These are phyloP conservation scores for Ailuropoda melanoleuca DNA, from an alignment of 2,113 vertebrate species.

Conservation along the genomic window DNA sequence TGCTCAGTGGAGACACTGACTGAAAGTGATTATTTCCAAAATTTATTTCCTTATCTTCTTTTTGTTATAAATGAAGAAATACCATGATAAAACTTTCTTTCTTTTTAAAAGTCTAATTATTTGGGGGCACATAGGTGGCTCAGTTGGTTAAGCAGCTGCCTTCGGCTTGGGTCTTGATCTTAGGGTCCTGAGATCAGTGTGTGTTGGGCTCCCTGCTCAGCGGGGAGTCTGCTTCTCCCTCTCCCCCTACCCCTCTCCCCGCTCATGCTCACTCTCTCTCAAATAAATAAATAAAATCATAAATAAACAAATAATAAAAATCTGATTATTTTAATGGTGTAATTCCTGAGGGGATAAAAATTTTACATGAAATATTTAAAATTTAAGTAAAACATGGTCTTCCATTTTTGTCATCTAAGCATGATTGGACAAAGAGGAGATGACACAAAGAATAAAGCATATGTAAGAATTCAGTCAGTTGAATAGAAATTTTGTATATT, in stretches of 20 bases:
- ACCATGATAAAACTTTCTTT: background rate
- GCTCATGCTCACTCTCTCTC: background rate
- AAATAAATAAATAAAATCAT: background rate
- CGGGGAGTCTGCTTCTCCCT: background rate
- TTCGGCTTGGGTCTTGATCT: background rate
- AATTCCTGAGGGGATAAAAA: background rate
- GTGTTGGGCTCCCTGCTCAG: background rate
- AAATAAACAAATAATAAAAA: background rate
- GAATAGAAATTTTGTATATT: background rate
- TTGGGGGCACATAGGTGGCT: background rate
- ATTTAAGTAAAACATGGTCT: background rate
- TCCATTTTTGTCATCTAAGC: background rate
- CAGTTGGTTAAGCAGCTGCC: background rate
- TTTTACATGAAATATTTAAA: background rate
- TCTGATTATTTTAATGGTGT: background rate
- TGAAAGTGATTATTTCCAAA: background rate
- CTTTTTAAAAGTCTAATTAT: background rate
- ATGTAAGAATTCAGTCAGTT: background rate
- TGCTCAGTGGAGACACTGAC: background rate
- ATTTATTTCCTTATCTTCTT: background rate
- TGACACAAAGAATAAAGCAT: background rate
- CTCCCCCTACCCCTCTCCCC: background rate
- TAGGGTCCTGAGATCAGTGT: background rate
- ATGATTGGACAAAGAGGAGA: background rate
- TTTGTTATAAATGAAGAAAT: background rate